Percentiles rank a stretch among this genome's conserved stretches.
These are phyloP conservation scores for Pseudoatta argentina DNA, from an alignment of 1,140 invertebrate species.

Conservation along the genomic window DNA sequence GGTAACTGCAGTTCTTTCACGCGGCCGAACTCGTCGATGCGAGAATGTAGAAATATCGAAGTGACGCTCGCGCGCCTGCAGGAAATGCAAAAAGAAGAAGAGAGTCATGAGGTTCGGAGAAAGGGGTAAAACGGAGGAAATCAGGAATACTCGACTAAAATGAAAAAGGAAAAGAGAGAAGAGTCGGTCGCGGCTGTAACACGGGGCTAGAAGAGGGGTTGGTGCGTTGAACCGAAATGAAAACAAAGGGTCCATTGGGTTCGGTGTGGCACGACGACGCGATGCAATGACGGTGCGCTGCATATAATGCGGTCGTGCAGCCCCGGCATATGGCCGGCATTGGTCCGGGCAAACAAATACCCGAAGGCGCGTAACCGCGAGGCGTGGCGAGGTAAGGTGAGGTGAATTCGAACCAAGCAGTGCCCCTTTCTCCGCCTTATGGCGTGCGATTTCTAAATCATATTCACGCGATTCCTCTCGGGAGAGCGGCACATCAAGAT, in stretches of 20 bases:
- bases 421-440: slow-evolving; percentile 72
- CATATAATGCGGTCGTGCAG: slow-evolving; percentile 68
- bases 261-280: slow-evolving; percentile 61
- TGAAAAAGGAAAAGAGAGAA: slow-evolving; percentile 2
- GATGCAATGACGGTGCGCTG: slow-evolving; percentile 64
- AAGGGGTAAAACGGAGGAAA: slow-evolving; percentile 36
- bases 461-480: slow-evolving; percentile 67
- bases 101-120: slow-evolving; percentile 6
- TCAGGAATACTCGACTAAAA: slow-evolving; percentile 8
- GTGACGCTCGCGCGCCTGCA: slow-evolving; percentile 45
- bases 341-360: slow-evolving; percentile 72
- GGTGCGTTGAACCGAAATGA: slow-evolving; percentile 77
- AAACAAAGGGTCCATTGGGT: slow-evolving; percentile 80
- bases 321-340: slow-evolving; percentile 76
- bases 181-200: slow-evolving; percentile 51
- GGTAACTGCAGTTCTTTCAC: slow-evolving; percentile 50
- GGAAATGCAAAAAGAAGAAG: slow-evolving; percentile 48
- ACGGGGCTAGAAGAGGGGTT: slow-evolving; percentile 34
- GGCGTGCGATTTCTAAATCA: slow-evolving; percentile 77
- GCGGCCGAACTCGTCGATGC: slow-evolving; percentile 36
- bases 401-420: slow-evolving; percentile 11
- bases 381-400: slow-evolving; percentile 34
- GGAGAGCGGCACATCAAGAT: slow-evolving; percentile 2
- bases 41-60: slow-evolving; percentile 65
- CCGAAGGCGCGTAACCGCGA: slow-evolving; percentile 64